Conservation (phyloP, 2,888 invertebrate species). For the Callyntrura guangdongensis region DNA sequence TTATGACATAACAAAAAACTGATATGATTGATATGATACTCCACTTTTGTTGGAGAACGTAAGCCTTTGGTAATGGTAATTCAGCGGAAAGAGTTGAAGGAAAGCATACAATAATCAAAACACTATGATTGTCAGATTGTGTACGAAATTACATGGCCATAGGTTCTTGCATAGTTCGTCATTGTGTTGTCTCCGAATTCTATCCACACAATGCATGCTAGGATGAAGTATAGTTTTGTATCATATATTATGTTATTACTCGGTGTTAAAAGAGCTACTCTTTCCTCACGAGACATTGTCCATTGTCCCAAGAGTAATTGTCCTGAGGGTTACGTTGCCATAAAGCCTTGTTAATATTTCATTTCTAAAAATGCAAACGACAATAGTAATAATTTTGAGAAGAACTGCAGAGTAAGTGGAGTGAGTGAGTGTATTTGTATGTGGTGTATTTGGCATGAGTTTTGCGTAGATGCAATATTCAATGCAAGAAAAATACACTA, state of each 20-base stretch:
- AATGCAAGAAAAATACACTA: too few relatives aligned
- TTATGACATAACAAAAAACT: constrained; percentile 25
- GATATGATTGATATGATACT: too few relatives aligned
- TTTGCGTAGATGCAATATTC: too few relatives aligned
- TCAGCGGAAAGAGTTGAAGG: too few relatives aligned
- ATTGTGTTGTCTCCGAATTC: neutral
- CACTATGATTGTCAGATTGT: too few relatives aligned
- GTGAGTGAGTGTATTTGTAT: too few relatives aligned
- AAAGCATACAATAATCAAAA: too few relatives aligned
- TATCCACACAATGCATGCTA: too few relatives aligned
- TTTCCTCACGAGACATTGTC: constrained; percentile 23
- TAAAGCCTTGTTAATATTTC: constrained; percentile 55
- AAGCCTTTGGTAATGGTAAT: neutral
- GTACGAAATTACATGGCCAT: neutral
- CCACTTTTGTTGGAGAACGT: neutral
- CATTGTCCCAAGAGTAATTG: constrained; percentile 60
- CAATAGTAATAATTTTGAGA: constrained; percentile 50
- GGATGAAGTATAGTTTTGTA: constrained; percentile 1
- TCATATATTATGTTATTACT: neutral
- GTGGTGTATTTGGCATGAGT: too few relatives aligned
- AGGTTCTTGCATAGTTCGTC: neutral
- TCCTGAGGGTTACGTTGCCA: constrained; percentile 59
- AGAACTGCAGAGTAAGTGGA: too few relatives aligned
- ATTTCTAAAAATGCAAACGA: constrained; percentile 53
- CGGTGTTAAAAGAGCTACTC: neutral